phyloP scores from a whole-genome alignment of 2,888 invertebrate genomes.

The Aphidius colemani region DNA sequence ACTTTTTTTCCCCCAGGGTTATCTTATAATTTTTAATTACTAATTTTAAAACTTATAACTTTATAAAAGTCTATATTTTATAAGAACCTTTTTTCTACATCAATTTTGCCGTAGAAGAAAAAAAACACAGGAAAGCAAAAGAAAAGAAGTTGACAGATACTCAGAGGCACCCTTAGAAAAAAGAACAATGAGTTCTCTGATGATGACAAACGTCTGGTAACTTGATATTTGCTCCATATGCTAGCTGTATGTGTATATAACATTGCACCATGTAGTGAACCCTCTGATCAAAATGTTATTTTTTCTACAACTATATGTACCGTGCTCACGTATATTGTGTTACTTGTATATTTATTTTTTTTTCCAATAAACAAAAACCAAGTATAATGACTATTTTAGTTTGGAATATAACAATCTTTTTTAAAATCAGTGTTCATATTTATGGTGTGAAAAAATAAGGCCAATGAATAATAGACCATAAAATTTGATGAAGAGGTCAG shows the following conservation, averaged over 20 bases:
- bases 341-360: no score
- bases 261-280: neutral
- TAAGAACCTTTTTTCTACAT: no score
- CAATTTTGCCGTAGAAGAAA: neutral
- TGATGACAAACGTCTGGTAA: slow-evolving; percentile 59
- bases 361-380: no score
- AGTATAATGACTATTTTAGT: no score
- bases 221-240: slow-evolving; percentile 56
- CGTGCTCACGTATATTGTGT: neutral
- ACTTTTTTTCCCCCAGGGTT: no score
- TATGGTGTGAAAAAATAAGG: neutral
- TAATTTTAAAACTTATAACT: no score
- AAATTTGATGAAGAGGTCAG: no score
- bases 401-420: no score
- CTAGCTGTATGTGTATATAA: slow-evolving; percentile 34
- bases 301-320: slow-evolving; percentile 1
- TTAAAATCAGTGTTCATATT: no score
- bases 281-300: slow-evolving; percentile 9
- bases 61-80: no score
- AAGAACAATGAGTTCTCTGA: slow-evolving; percentile 55
- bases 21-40: no score
- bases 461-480: no score
- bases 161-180: slow-evolving; percentile 42
- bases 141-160: slow-evolving; percentile 42
- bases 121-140: neutral